A percentile compares a stretch with the other conserved stretches of the same genome.
Conservation (phyloP, 2,888 invertebrate genomes). For the Pardosa pseudoannulata region DNA sequence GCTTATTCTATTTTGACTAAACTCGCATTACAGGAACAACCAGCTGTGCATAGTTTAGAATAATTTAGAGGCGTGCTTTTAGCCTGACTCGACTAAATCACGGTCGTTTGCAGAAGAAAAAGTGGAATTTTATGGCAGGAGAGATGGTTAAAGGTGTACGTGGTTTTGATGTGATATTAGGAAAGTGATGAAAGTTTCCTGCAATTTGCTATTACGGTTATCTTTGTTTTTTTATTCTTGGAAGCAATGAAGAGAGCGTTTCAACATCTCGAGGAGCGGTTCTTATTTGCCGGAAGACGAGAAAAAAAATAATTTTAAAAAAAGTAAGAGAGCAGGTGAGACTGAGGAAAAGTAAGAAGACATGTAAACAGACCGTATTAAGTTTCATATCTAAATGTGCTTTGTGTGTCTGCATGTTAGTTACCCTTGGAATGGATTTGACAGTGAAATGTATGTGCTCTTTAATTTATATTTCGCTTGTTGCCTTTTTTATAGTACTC, state of each 20-base stretch:
- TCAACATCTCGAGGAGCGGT: background rate
- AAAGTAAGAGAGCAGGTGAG: no score
- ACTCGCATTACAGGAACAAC: slow-evolving; percentile 6
- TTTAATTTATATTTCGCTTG: no score
- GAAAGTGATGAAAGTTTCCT: background rate
- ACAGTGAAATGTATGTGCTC: no score
- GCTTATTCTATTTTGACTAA: slow-evolving; percentile 19
- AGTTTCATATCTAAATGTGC: no score
- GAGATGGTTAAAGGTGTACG: slow-evolving; percentile 9
- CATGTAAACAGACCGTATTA: no score
- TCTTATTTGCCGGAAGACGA: no score
- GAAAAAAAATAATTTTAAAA: no score
- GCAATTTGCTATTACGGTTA: background rate
- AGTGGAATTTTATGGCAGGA: slow-evolving; percentile 5
- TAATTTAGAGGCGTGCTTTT: background rate
- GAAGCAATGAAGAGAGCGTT: background rate
- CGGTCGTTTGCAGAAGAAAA: slow-evolving; percentile 3
- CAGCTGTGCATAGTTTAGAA: slow-evolving; percentile 19
- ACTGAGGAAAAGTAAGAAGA: no score
- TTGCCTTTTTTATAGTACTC: no score
- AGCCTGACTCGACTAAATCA: slow-evolving; percentile 3
- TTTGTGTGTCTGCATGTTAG: no score
- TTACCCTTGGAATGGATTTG: no score
- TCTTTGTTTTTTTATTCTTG: background rate
- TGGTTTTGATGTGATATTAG: slow-evolving; percentile 7